These are phyloP conservation scores for Acropternis orthonyx DNA, from an alignment of 2,797 vertebrate genomes.

Conservation along the genomic window DNA sequence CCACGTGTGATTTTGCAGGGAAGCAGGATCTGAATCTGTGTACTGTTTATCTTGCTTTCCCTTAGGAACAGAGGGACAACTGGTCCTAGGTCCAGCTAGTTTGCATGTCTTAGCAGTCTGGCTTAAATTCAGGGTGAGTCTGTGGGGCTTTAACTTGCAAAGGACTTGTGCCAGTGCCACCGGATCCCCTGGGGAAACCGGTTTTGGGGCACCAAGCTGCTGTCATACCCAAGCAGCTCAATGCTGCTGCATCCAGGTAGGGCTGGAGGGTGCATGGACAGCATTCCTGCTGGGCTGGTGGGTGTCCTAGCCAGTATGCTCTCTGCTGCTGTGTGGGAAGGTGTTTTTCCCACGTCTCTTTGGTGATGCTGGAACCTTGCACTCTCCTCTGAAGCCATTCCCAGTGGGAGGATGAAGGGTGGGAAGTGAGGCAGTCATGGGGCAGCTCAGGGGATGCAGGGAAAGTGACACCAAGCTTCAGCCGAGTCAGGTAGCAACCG, in stretches of 20 bases:
- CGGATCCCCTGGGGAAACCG: rapidly evolving
- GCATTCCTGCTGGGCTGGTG: background rate
- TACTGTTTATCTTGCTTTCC: background rate
- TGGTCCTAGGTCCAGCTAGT: background rate
- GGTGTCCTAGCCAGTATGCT: background rate
- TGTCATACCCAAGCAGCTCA: background rate
- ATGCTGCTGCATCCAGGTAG: background rate
- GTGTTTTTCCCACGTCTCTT: background rate
- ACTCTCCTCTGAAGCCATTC: background rate
- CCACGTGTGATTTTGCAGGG: background rate
- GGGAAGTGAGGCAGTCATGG: background rate
- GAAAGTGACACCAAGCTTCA: background rate
- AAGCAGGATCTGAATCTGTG: background rate
- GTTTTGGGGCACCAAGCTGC: background rate
- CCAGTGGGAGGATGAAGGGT: background rate
- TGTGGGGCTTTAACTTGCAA: background rate
- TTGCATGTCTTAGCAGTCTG: background rate
- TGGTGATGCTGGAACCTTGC: background rate
- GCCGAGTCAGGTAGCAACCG: background rate
- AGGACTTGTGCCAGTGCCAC: background rate
- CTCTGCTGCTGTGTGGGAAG: background rate
- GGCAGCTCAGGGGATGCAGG: background rate
- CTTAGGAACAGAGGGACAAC: background rate
- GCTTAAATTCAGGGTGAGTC: background rate
- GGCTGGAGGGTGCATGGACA: background rate